These are phyloP conservation scores for Pandemis heparana DNA, from an alignment of 2,888 invertebrate species.

Conservation along the genomic window DNA sequence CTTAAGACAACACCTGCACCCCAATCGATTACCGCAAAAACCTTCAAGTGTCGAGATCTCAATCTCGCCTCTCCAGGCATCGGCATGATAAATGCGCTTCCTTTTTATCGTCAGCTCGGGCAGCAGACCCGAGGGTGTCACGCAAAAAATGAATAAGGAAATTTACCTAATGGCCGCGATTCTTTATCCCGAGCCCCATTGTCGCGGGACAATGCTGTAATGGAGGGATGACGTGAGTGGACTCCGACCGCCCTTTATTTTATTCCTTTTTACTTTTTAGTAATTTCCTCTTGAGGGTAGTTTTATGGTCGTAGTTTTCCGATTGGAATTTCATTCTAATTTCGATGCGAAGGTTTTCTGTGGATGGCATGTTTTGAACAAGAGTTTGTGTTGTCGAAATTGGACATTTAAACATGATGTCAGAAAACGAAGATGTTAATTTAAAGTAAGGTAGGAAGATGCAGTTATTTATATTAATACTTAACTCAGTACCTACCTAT, in stretches of 20 bases:
- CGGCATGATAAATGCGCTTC: constrained; percentile 76
- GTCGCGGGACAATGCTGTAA: constrained; percentile 83
- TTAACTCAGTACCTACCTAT: too few relatives aligned
- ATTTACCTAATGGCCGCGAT: constrained; percentile 85
- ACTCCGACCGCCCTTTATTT: constrained; percentile 46
- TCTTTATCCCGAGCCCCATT: constrained; percentile 83
- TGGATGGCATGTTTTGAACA: background rate
- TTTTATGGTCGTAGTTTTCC: constrained; percentile 33
- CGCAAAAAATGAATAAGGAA: constrained; percentile 85
- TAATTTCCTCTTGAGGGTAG: constrained; percentile 36
- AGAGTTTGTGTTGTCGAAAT: background rate
- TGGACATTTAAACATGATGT: too few relatives aligned
- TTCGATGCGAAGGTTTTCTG: background rate
- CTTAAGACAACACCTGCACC: constrained; percentile 48
- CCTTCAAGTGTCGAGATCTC: constrained; percentile 71
- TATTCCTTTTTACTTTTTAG: constrained; percentile 41
- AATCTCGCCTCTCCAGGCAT: constrained; percentile 48
- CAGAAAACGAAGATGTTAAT: too few relatives aligned
- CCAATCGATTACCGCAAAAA: constrained; percentile 70
- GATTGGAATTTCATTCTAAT: constrained; percentile 10
- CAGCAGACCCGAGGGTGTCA: constrained; percentile 71
- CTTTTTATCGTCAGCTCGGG: constrained; percentile 62
- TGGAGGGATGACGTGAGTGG: constrained; percentile 84
- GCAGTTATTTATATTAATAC: too few relatives aligned
- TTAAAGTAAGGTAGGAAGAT: too few relatives aligned